A percentile compares a stretch with the other conserved stretches of the same genome.
These are phyloP conservation scores for Drosophila longiperda DNA, from an alignment of 2,888 invertebrate genomes.

Conservation along the genomic window DNA sequence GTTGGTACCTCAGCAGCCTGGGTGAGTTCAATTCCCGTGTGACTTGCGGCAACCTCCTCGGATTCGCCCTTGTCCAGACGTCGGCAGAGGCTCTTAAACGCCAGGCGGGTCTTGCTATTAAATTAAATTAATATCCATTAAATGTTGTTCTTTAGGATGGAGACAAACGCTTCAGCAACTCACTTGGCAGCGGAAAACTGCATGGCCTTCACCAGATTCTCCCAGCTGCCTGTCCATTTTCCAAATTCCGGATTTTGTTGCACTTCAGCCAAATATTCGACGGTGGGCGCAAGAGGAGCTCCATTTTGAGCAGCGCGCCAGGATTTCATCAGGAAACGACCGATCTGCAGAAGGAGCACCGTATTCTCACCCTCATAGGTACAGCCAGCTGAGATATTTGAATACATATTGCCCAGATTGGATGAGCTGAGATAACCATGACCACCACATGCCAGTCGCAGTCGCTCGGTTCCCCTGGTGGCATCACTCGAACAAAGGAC, in stretches of 20 bases:
- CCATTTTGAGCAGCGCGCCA: slow-evolving; percentile 89
- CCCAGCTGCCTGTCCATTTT: slow-evolving; percentile 79
- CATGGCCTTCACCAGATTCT: slow-evolving; percentile 84
- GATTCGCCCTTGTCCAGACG: slow-evolving; percentile 88
- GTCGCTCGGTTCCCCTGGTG: slow-evolving; percentile 90
- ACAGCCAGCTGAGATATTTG: slow-evolving; percentile 91
- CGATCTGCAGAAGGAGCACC: slow-evolving; percentile 95
- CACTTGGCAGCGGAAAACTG: slow-evolving; percentile 86
- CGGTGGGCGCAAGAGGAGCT: slow-evolving; percentile 88
- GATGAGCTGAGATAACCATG: slow-evolving; percentile 96
- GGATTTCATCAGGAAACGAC: slow-evolving; percentile 92
- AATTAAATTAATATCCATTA: background rate
- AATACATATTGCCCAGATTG: slow-evolving; percentile 93
- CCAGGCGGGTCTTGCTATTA: slow-evolving; percentile 89
- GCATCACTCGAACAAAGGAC: slow-evolving; percentile 91
- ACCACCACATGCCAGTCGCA: slow-evolving; percentile 96
- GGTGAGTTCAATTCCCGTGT: slow-evolving; percentile 92
- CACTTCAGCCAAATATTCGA: slow-evolving; percentile 87
- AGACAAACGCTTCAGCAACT: slow-evolving; percentile 25
- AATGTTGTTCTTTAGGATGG: background rate
- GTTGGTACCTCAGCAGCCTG: slow-evolving; percentile 91
- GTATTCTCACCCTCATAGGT: slow-evolving; percentile 99
- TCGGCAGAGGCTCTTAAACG: slow-evolving; percentile 89
- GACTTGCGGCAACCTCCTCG: slow-evolving; percentile 94
- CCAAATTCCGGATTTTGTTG: slow-evolving; percentile 60